Evolutionary conservation across 2,797 vertebrate species (phyloP).

Genomic region (Sebastes ruberrimus): DNA sequence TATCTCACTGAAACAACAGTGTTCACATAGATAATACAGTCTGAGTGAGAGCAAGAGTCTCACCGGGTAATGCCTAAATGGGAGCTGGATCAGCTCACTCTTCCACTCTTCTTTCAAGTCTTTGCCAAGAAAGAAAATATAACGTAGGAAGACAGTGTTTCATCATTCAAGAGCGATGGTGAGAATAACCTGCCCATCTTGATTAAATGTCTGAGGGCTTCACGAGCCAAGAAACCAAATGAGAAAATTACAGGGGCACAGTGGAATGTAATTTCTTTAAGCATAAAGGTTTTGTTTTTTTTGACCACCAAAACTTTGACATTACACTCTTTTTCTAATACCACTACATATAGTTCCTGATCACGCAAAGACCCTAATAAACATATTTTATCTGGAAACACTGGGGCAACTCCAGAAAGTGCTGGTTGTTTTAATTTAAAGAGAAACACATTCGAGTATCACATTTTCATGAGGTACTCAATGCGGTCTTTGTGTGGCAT

Average conservation of each 20-base stretch:
- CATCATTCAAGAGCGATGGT: slow-evolving; percentile 20
- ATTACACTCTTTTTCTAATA: neutral
- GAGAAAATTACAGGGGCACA: neutral
- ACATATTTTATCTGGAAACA: slow-evolving; percentile 9
- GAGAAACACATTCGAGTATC: slow-evolving; percentile 49
- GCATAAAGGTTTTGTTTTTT: neutral
- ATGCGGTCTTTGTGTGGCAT: slow-evolving; percentile 50
- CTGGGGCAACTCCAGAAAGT: neutral
- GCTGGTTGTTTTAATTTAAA: neutral
- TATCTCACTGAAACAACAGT: neutral
- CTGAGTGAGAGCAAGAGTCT: slow-evolving; percentile 3
- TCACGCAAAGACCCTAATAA: neutral
- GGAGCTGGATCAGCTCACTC: slow-evolving; percentile 30
- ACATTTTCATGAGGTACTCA: slow-evolving; percentile 47
- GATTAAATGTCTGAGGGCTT: slow-evolving; percentile 38
- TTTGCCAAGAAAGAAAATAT: slow-evolving; percentile 26
- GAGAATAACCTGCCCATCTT: slow-evolving; percentile 32
- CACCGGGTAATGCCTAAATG: slow-evolving; percentile 22
- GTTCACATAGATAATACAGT: neutral
- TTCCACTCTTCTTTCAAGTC: slow-evolving; percentile 7
- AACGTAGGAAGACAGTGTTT: slow-evolving; percentile 19
- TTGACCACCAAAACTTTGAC: neutral
- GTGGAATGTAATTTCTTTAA: slow-evolving; percentile 5
- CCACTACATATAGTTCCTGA: neutral
- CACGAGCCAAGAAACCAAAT: slow-evolving; percentile 1